phyloP scores from a whole-genome alignment of 2,113 vertebrate species.

The Corythornis cristatus region DNA sequence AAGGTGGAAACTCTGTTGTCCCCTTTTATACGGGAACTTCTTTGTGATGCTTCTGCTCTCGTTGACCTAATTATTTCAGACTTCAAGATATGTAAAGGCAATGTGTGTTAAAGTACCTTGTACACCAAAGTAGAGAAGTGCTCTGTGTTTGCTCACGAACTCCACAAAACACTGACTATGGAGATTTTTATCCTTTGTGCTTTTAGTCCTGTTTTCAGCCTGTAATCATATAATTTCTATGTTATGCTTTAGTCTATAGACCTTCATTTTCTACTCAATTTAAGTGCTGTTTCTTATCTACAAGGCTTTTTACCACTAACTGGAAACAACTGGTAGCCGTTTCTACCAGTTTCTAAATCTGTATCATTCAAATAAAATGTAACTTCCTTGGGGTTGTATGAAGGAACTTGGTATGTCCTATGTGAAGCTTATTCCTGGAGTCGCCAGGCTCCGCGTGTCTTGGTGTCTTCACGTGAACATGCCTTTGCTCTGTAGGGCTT shows the following conservation, averaged over 20 bases:
- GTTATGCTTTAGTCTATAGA: not conserved
- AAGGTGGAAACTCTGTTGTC: not conserved
- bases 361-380: not conserved
- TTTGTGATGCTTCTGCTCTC: not conserved
- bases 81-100: not conserved
- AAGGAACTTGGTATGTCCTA: not conserved
- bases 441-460: not conserved
- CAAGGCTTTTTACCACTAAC: not conserved
- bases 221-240: not conserved
- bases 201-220: not conserved
- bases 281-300: not conserved
- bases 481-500: not conserved
- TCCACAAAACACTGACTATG: rapidly evolving
- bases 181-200: not conserved
- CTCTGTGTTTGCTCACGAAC: not conserved
- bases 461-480: rapidly evolving
- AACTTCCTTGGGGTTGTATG: not conserved
- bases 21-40: not conserved
- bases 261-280: not conserved
- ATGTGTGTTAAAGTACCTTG: not conserved
- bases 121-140: not conserved
- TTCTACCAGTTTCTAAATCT: not conserved
- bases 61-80: not conserved
- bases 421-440: not conserved
- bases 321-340: not conserved